phyloP scores from a whole-genome alignment of 2,113 vertebrate genomes.

The Trochalopteron elliotii region DNA sequence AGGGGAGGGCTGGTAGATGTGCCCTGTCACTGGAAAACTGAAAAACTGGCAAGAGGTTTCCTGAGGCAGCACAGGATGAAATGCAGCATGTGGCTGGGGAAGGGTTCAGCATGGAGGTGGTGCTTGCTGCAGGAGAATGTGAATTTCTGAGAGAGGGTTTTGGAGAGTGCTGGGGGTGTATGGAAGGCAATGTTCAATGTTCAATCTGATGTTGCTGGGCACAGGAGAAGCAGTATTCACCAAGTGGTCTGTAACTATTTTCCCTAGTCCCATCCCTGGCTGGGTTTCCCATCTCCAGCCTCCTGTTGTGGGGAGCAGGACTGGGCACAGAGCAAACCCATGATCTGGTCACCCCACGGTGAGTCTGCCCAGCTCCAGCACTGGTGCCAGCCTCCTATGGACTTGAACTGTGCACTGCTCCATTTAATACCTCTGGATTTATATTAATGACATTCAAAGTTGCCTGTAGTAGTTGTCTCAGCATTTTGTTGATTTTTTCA shows the following conservation, averaged over 20 bases:
- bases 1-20: neutral
- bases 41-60: neutral
- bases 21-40: neutral
- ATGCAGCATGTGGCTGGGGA: neutral
- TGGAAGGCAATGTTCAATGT: neutral
- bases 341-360: neutral
- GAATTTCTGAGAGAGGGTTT: neutral
- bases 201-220: neutral
- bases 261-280: neutral
- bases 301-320: neutral
- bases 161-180: rapidly evolving
- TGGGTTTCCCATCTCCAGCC: neutral
- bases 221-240: neutral
- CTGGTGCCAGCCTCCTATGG: neutral
- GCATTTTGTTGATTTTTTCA: slow-evolving; percentile 3
- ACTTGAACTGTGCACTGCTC: neutral
- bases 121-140: neutral
- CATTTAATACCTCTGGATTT: neutral
- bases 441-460: neutral
- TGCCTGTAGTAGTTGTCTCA: neutral
- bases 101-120: neutral
- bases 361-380: neutral
- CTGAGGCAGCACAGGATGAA: neutral
- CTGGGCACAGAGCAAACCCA: neutral
- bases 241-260: neutral